A percentile compares a stretch with the other conserved stretches of the same genome.
Conservation (phyloP, 2,113 vertebrate genomes). For the Apaloderma vittatum region DNA sequence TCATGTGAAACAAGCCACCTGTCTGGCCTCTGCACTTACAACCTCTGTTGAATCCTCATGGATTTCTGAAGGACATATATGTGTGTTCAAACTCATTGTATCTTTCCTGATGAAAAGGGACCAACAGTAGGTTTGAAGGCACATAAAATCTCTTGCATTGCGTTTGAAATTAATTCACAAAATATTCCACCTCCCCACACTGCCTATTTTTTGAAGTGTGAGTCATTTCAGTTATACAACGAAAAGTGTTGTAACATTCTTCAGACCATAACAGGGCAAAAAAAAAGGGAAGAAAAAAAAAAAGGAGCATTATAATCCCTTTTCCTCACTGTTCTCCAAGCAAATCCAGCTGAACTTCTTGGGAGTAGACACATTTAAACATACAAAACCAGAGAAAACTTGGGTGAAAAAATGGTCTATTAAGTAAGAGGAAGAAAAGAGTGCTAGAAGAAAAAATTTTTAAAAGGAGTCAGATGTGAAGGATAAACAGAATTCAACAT, state of each 20-base stretch:
- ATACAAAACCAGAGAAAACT: neutral
- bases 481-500: neutral
- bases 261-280: neutral
- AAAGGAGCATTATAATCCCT: neutral
- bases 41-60: neutral
- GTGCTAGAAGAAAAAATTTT: rapidly evolving
- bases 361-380: neutral
- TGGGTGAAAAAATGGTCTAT: neutral
- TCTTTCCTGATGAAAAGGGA: neutral
- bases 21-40: neutral
- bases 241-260: neutral
- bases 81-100: neutral
- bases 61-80: neutral
- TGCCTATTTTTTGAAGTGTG: neutral
- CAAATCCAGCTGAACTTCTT: neutral
- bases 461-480: neutral
- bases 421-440: neutral
- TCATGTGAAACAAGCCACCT: neutral
- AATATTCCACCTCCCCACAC: neutral
- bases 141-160: neutral
- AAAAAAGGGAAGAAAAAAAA: neutral
- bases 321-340: neutral
- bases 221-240: neutral
- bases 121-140: neutral
- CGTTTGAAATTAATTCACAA: neutral